Percentiles rank a stretch among this genome's conserved stretches.
Evolutionary conservation across 2,113 vertebrate genomes (phyloP).

Genomic region (Tricholaema leucomelas): DNA sequence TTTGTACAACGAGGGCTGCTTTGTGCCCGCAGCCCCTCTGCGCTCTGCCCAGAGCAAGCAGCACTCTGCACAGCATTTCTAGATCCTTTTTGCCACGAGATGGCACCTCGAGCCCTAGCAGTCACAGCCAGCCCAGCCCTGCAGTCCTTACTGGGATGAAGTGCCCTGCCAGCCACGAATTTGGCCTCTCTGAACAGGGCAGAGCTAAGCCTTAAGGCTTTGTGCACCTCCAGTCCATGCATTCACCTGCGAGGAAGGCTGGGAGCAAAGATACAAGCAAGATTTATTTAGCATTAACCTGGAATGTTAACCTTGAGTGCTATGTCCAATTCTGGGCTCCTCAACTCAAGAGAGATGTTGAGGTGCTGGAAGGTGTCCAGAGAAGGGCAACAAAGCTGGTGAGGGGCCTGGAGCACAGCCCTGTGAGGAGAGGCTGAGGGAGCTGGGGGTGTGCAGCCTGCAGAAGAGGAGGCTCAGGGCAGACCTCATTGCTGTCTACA

Average conservation of each 20-base stretch:
- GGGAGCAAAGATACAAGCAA: neutral
- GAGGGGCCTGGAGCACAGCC: too few species aligned
- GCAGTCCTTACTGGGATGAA: neutral
- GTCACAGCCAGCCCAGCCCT: neutral
- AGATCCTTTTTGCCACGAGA: constrained; percentile 25
- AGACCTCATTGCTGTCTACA: too few species aligned
- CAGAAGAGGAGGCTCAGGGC: too few species aligned
- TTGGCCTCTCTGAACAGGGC: fast-evolving
- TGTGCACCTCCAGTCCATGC: neutral
- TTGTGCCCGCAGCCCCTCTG: neutral
- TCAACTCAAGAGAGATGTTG: too few species aligned
- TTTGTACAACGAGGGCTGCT: neutral
- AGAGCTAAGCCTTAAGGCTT: neutral
- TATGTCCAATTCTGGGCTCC: too few species aligned
- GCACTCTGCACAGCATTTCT: fast-evolving
- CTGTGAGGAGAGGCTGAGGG: too few species aligned
- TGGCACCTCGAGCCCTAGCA: constrained; percentile 29
- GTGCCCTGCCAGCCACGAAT: fast-evolving
- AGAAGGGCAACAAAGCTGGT: too few species aligned
- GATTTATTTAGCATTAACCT: neutral
- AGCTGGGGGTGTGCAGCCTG: too few species aligned
- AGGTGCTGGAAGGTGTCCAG: too few species aligned
- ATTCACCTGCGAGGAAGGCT: neutral
- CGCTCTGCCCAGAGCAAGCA: fast-evolving
- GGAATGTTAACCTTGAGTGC: too few species aligned